A percentile compares a stretch with the other conserved stretches of the same genome.
These are phyloP conservation scores for Phaethon lepturus DNA, from an alignment of 2,113 vertebrate genomes.

Conservation along the genomic window DNA sequence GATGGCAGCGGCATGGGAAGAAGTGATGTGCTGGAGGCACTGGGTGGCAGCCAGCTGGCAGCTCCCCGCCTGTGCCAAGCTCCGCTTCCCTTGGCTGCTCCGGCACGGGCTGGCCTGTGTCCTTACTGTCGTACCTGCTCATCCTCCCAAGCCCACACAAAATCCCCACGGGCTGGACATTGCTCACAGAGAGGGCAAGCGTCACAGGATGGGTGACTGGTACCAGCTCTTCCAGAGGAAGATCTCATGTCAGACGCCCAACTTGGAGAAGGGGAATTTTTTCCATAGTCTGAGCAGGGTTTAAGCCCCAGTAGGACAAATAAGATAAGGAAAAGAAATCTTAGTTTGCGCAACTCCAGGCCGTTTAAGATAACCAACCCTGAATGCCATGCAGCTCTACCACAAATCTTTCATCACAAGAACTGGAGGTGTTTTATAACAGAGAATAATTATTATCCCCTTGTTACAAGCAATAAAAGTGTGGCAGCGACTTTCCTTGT, in stretches of 20 bases:
- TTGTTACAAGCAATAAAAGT: constrained; percentile 51
- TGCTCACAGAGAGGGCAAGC: fast-evolving
- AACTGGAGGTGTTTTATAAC: constrained; percentile 32
- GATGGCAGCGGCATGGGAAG: background rate
- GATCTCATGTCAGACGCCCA: background rate
- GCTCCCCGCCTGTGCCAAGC: background rate
- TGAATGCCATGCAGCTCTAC: background rate
- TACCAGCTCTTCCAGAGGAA: background rate
- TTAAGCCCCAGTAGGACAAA: background rate
- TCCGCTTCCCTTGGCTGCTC: background rate
- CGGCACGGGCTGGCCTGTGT: fast-evolving
- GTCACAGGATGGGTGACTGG: fast-evolving
- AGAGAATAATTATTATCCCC: constrained; percentile 35
- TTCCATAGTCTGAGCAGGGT: background rate
- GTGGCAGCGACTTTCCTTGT: constrained; percentile 36
- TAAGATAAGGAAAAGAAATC: background rate
- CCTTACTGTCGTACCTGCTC: background rate
- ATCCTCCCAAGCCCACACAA: background rate
- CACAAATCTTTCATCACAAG: constrained; percentile 2
- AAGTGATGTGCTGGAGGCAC: background rate
- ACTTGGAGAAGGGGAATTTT: background rate
- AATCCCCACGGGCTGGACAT: fast-evolving
- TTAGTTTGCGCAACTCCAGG: background rate
- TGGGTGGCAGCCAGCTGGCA: background rate
- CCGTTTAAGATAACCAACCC: background rate